Evolutionary conservation across 2,888 invertebrate species (phyloP).

Genomic region (Phengaris arion): DNA sequence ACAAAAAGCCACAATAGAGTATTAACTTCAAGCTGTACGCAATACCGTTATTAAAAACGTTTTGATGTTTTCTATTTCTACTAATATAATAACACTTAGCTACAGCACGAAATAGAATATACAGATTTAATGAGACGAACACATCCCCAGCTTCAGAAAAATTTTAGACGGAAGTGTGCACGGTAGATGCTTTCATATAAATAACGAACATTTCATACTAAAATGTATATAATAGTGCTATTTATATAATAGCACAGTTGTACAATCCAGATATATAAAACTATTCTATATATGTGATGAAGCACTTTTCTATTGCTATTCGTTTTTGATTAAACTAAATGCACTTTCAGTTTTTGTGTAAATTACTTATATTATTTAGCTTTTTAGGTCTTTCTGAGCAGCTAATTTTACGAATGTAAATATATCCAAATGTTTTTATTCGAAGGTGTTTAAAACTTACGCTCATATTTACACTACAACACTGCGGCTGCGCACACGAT

Average conservation of each 20-base stretch:
- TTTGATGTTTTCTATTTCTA: slow-evolving; percentile 14
- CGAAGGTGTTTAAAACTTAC: not conserved
- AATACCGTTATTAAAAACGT: slow-evolving; percentile 15
- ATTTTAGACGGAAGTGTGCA: not conserved
- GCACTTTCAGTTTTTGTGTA: not conserved
- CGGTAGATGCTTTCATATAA: not conserved
- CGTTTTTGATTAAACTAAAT: slow-evolving; percentile 16
- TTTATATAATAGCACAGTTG: not conserved
- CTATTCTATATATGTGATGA: slow-evolving; percentile 3
- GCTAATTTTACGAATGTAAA: slow-evolving; percentile 18
- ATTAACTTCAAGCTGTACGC: slow-evolving; percentile 18
- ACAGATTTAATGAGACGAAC: not conserved
- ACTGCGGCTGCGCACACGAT: not conserved
- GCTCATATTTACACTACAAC: not conserved
- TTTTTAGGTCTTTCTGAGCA: not conserved
- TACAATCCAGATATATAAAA: slow-evolving; percentile 21
- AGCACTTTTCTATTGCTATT: slow-evolving; percentile 27
- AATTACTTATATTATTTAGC: not conserved
- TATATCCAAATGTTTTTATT: slow-evolving; percentile 15
- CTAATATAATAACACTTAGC: slow-evolving; percentile 21
- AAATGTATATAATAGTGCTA: not conserved
- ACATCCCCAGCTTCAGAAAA: slow-evolving; percentile 13
- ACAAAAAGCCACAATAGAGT: slow-evolving; percentile 16
- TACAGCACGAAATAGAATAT: slow-evolving; percentile 26
- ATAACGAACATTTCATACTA: not conserved